Conservation (phyloP, 2,888 invertebrate genomes). For the Minunthozetes semirufus region DNA sequence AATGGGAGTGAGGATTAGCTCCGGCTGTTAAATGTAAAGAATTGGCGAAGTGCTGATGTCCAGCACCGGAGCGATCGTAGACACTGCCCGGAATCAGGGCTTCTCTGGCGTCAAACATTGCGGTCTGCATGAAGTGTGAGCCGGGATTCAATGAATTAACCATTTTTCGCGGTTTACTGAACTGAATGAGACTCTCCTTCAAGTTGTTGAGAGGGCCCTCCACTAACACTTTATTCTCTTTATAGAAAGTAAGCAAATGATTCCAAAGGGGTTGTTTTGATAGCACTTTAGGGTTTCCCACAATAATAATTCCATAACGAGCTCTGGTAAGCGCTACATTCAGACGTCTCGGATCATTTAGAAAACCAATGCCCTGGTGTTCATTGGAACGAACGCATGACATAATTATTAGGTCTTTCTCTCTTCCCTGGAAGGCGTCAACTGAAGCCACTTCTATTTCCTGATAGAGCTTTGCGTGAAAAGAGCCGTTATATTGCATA, state of each 20-base stretch:
- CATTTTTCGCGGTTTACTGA: slow-evolving; percentile 92
- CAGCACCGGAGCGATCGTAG: slow-evolving; percentile 52
- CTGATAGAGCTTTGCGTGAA: slow-evolving; percentile 87
- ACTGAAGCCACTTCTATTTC: slow-evolving; percentile 99
- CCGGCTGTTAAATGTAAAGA: slow-evolving; percentile 19
- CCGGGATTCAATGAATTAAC: slow-evolving; percentile 91
- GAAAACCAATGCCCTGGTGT: slow-evolving; percentile 96
- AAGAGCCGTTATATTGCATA: slow-evolving; percentile 96
- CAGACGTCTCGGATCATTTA: slow-evolving; percentile 92
- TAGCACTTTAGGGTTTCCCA: slow-evolving; percentile 97
- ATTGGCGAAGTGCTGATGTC: neutral
- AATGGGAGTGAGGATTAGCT: neutral
- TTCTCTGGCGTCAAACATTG: slow-evolving; percentile 93
- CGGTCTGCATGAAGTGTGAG: slow-evolving; percentile 93
- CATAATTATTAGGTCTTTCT: slow-evolving; percentile 98
- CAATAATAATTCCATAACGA: slow-evolving; percentile 94
- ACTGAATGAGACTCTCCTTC: slow-evolving; percentile 91
- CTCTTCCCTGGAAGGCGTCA: slow-evolving; percentile 97
- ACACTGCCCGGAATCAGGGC: slow-evolving; percentile 87
- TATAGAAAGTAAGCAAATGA: slow-evolving; percentile 91
- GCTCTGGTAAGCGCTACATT: slow-evolving; percentile 97
- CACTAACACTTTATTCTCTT: slow-evolving; percentile 91
- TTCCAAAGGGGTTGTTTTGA: slow-evolving; percentile 99
- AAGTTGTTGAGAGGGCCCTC: slow-evolving; percentile 96
- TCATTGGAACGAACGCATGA: slow-evolving; percentile 98